Evolutionary conservation across 1,140 invertebrate genomes (phyloP).

Genomic region (Aphidius gifuensis): DNA sequence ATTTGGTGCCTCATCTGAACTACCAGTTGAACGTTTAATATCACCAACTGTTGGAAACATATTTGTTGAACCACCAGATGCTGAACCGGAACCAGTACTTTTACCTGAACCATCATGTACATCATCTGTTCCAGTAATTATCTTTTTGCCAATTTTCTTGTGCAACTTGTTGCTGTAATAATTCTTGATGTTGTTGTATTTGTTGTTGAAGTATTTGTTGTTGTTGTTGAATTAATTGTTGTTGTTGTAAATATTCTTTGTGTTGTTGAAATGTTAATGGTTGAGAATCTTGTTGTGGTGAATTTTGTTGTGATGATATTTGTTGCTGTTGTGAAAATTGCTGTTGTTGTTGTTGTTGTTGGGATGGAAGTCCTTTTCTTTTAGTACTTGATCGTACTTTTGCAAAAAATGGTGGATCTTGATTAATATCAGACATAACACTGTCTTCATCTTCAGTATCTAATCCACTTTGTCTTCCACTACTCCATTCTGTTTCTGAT

Average conservation of each 20-base stretch:
- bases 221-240: slow-evolving; percentile 37
- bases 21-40: slow-evolving; percentile 60
- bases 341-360: background rate
- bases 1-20: slow-evolving; percentile 51
- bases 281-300: slow-evolving; percentile 30
- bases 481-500: slow-evolving; percentile 73
- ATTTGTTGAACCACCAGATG: slow-evolving; percentile 58
- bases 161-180: slow-evolving; percentile 39
- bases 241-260: slow-evolving; percentile 29
- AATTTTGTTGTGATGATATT: slow-evolving; percentile 28
- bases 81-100: slow-evolving; percentile 58
- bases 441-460: slow-evolving; percentile 69
- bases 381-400: slow-evolving; percentile 60
- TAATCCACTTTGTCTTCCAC: slow-evolving; percentile 63
- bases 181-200: slow-evolving; percentile 47
- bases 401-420: slow-evolving; percentile 62
- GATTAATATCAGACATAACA: slow-evolving; percentile 64
- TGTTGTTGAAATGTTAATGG: slow-evolving; percentile 27
- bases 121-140: slow-evolving; percentile 56
- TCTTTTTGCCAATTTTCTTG: slow-evolving; percentile 46
- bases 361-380: slow-evolving; percentile 45
- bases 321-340: slow-evolving; percentile 9
- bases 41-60: slow-evolving; percentile 74
- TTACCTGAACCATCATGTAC: slow-evolving; percentile 56
- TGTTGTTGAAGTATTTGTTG: slow-evolving; percentile 47